Percentiles rank a stretch among this genome's conserved stretches.
These are phyloP conservation scores for Teleiodes luculella DNA, from an alignment of 2,888 invertebrate species.

Conservation along the genomic window DNA sequence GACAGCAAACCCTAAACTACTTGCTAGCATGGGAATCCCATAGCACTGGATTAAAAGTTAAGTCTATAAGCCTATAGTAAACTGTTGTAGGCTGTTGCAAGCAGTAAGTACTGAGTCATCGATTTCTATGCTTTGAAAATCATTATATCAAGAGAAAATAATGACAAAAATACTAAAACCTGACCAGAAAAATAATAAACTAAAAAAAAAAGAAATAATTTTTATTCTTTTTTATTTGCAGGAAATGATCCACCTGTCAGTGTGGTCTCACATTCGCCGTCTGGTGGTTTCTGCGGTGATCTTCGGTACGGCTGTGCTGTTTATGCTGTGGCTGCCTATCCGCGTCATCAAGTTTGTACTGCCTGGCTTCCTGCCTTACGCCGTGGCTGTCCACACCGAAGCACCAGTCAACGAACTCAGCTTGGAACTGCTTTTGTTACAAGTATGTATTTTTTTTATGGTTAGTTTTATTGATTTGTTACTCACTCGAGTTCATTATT, in stretches of 20 bases:
- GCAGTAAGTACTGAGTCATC: no score
- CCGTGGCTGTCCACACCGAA: slow-evolving; percentile 89
- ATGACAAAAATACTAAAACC: no score
- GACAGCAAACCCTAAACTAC: no score
- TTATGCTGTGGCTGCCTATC: slow-evolving; percentile 98
- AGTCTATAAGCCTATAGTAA: no score
- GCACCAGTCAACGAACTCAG: slow-evolving; percentile 96
- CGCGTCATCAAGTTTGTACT: slow-evolving; percentile 87
- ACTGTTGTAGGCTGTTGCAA: no score
- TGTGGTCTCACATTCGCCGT: slow-evolving; percentile 92
- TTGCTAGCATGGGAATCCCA: no score
- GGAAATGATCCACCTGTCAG: slow-evolving; percentile 98
- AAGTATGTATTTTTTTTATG: slow-evolving; percentile 80
- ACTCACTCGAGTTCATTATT: no score
- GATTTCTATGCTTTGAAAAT: no score
- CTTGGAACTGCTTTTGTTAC: slow-evolving; percentile 92
- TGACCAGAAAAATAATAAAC: no score
- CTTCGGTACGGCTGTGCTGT: slow-evolving; percentile 96
- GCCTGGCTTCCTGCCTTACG: slow-evolving; percentile 96
- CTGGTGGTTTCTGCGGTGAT: slow-evolving; percentile 95
- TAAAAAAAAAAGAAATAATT: neutral
- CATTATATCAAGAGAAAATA: no score
- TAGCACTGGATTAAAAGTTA: no score
- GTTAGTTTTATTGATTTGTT: no score
- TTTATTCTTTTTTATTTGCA: slow-evolving; percentile 43